These are phyloP conservation scores for Campoletis sonorensis DNA, from an alignment of 1,140 invertebrate genomes.

Conservation along the genomic window DNA sequence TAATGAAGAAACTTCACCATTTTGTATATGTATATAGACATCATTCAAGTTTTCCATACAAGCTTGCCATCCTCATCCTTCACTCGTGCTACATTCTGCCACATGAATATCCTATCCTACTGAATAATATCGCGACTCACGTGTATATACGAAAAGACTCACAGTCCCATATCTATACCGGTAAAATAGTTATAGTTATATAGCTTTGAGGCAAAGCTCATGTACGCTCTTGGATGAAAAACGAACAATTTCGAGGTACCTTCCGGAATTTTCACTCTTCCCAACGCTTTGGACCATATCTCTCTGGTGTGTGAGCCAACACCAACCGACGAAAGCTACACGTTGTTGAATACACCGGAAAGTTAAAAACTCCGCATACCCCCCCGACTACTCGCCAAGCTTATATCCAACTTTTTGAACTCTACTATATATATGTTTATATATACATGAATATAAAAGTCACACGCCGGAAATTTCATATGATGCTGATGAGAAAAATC, in stretches of 20 bases:
- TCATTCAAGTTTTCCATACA: constrained; percentile 27
- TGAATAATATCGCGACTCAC: constrained; percentile 26
- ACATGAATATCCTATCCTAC: constrained; percentile 9
- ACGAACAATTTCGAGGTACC: constrained; percentile 53
- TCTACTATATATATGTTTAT: not conserved
- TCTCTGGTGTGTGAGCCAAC: not conserved
- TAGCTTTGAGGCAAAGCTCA: constrained; percentile 37
- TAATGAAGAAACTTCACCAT: not conserved
- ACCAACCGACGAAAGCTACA: constrained; percentile 40
- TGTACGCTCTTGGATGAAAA: constrained; percentile 46
- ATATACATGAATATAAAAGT: not conserved
- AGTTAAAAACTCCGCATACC: constrained; percentile 53
- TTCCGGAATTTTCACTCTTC: constrained; percentile 33
- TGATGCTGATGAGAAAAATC: constrained; percentile 21
- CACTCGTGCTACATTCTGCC: not conserved
- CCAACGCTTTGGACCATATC: not conserved
- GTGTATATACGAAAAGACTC: not conserved
- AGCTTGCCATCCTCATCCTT: not conserved
- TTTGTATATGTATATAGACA: not conserved
- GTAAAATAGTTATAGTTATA: not conserved
- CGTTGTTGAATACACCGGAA: constrained; percentile 47
- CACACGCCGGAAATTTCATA: constrained; percentile 12
- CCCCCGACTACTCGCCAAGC: constrained; percentile 26
- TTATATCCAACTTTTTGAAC: constrained; percentile 37
- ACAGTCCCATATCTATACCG: constrained; percentile 12